A percentile compares a stretch with the other conserved stretches of the same genome.
Evolutionary conservation across 2,888 invertebrate genomes (phyloP).

Genomic region (Sphecodes monilicornis): DNA sequence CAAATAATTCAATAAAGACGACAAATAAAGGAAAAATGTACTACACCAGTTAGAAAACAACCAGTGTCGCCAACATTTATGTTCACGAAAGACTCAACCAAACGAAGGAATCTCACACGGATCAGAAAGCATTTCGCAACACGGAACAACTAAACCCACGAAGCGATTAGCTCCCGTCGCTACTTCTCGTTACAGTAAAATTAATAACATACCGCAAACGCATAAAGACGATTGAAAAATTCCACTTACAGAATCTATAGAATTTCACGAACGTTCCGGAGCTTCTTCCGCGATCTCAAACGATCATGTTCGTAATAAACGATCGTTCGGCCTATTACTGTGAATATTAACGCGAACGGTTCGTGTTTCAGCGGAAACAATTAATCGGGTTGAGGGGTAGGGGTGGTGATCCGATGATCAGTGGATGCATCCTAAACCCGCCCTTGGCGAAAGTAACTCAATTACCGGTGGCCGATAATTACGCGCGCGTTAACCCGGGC

Average conservation of each 20-base stretch:
- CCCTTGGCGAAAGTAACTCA: constrained; percentile 16
- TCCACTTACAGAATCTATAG: neutral
- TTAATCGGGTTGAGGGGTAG: constrained; percentile 24
- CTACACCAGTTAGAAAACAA: no score
- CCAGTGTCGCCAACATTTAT: neutral
- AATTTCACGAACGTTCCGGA: neutral
- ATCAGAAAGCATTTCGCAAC: neutral
- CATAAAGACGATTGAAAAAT: neutral
- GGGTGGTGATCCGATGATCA: no score
- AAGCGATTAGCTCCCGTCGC: neutral
- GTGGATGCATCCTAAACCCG: constrained; percentile 8
- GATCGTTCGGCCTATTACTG: constrained; percentile 9
- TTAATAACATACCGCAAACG: neutral
- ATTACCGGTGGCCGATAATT: constrained; percentile 25
- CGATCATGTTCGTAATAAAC: neutral
- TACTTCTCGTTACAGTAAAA: neutral
- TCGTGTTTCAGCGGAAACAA: constrained; percentile 28
- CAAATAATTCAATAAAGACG: no score
- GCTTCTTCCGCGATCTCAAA: neutral
- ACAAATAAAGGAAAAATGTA: no score
- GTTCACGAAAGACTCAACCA: neutral
- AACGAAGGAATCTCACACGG: neutral
- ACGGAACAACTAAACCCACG: neutral
- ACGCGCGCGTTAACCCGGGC: neutral
- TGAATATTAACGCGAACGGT: neutral